Base-by-base conservation (phyloP, 1,140 invertebrate genomes). In the Carposina sasakii region DNA sequence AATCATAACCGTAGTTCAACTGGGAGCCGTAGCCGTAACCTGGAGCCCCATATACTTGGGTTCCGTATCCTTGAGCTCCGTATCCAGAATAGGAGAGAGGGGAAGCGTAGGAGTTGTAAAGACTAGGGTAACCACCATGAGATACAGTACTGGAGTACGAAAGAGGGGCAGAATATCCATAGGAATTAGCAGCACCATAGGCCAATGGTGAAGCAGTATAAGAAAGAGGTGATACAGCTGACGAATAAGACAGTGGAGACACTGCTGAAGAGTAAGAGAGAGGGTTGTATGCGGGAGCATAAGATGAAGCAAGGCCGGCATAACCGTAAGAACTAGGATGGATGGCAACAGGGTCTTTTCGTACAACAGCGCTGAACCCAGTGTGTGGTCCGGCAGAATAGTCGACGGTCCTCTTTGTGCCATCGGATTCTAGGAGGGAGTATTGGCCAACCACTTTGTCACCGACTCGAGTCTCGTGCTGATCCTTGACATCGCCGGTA, bases 361-460 rank as follows among this genome's bases (percentile, higher is more conserved):
- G 70, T 3, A 86, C 85, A 12, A 83, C 64, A 10, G 85, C 85
- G 54, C 86, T 85, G 64, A 86, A 86, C 17, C 85, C 85, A 42
- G 51, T 74, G 28, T 73, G 65, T 16, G 66, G 67, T 46, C 82
- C 74, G 15, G 82, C 78, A 9, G 79, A 66, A 52, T 86, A 85
- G 56, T 86, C 75, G 0, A 86, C 85, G 12, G 72, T 84, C 28
- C 85, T 70, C 44, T 72, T 72, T 13, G 78, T 78, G 23, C 85
- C 85, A 48, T 86, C 85, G 28, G 85, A 73, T 33, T 86, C 85
- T 36, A 84, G 54, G 0, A 85, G 66, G 1, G 79, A 76, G 52
- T 85, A 85, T 26, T 76, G 71, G n/a, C 89, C 88, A 41, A 81
- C 72, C 13, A 90, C 88, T 19, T 85, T 59, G 60, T 89, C 85